Base-by-base conservation (phyloP, 2,797 vertebrate species). In the Ataeniobius toweri region DNA sequence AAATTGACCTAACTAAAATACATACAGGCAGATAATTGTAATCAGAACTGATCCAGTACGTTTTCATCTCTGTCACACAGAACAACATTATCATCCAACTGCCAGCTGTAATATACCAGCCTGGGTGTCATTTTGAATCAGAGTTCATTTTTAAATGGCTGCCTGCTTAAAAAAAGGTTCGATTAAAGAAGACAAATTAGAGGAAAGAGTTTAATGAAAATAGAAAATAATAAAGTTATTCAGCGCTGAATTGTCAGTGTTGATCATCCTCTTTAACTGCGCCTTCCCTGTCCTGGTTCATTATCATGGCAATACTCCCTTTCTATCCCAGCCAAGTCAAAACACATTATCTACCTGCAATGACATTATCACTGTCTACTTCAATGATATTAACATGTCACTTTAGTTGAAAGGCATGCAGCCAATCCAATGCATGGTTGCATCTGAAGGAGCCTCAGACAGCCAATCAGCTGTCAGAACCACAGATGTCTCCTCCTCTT, bases 381-480 rank as follows among this genome's bases (percentile, higher is more conserved):
- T 86, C 86, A 85, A 89, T 92, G 89, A 92, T 85, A 88, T 89
- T 85, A 91, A 80, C 56, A 74, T 91, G 89, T 83, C 90, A 89
- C 26, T 70, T 86, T 89, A 83, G 90, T 88, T 91, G 92, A 92
- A 89, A 91, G 79, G 86, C 83, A 55, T 86, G 88, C 84, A 94
- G 86, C 91, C 93, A 94, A 94, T 94, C 90, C 87, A 92, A 93
- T 87, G 91, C 91, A 89, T 94, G 94, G 90, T 85, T 92, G 92
- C 86, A 14, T 88, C 78, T 75, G 9, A 73, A 84, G 77, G 75
- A 71, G 74, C 80, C 71, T 69, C 75, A 59, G 80, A 88, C 85
- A 76, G 80, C 91, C 91, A 93, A 91, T 93, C 91, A 89, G 86
- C 83, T 89, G 82, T 89, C 91, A 91, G 90, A 83, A 75, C 80